These are phyloP conservation scores for Drosophila azteca DNA, from an alignment of 1,140 invertebrate species.

Conservation along the genomic window DNA sequence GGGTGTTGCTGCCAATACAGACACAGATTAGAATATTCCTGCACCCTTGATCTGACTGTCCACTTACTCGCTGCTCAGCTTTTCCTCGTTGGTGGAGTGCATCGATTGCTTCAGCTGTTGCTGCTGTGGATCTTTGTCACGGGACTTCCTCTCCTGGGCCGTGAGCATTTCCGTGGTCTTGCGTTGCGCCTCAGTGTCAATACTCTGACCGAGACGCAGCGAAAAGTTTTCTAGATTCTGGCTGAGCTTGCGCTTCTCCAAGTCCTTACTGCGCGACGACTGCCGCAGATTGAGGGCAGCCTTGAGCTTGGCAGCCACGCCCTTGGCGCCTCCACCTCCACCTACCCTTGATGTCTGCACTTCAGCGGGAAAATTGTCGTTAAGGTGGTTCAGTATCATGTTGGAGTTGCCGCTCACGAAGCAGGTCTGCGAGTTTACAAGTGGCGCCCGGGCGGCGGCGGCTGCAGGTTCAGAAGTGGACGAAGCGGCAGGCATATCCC, in stretches of 20 bases:
- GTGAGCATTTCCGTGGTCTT: slow-evolving; percentile 59
- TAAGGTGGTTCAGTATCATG: slow-evolving; percentile 86
- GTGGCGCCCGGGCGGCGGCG: slow-evolving; percentile 16
- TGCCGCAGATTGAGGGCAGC: slow-evolving; percentile 40
- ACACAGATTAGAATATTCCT: background rate
- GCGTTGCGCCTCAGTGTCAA: slow-evolving; percentile 51
- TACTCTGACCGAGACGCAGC: slow-evolving; percentile 86
- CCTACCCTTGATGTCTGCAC: slow-evolving; percentile 5
- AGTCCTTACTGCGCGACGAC: slow-evolving; percentile 65
- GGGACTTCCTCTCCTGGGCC: slow-evolving; percentile 42
- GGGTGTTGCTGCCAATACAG: slow-evolving; percentile 60
- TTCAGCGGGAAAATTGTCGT: slow-evolving; percentile 85
- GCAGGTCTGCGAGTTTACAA: slow-evolving; percentile 75
- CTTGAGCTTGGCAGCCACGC: slow-evolving; percentile 19
- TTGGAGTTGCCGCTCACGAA: slow-evolving; percentile 84
- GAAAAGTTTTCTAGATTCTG: slow-evolving; percentile 84
- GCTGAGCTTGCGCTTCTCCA: slow-evolving; percentile 83
- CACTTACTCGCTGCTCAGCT: slow-evolving; percentile 74
- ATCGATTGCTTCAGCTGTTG: slow-evolving; percentile 53
- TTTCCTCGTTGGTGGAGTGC: slow-evolving; percentile 81
- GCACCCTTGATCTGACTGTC: too few species aligned
- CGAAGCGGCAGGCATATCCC: slow-evolving; percentile 16
- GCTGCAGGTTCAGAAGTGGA: background rate
- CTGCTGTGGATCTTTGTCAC: slow-evolving; percentile 16
- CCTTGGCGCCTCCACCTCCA: slow-evolving; percentile 11